phyloP scores from a whole-genome alignment of 2,797 vertebrate species.

The Acanthurus lineatus region DNA sequence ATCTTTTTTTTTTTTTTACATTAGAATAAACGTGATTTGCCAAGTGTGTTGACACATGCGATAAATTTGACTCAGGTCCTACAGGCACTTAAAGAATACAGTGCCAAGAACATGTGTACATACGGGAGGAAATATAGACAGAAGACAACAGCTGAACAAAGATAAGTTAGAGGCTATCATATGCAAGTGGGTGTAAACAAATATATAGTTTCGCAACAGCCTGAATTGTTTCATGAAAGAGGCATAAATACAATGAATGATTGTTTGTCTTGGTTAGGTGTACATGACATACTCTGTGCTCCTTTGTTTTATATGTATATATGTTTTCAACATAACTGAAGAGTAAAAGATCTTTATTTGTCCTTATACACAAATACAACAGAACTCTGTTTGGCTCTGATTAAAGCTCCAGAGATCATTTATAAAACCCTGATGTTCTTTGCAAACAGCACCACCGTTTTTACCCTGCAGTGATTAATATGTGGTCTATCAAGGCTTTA shows the following conservation, averaged over 20 bases:
- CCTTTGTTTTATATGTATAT: too few relatives aligned
- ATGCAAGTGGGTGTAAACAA: background rate
- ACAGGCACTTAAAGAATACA: background rate
- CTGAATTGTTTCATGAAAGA: background rate
- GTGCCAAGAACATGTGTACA: background rate
- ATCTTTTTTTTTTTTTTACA: background rate
- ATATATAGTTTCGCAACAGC: background rate
- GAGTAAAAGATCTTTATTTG: too few relatives aligned
- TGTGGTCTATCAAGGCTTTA: too few relatives aligned
- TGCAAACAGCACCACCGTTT: too few relatives aligned
- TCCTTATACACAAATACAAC: too few relatives aligned
- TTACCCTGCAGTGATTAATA: too few relatives aligned
- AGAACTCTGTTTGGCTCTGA: too few relatives aligned
- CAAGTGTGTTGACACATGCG: constrained; percentile 1
- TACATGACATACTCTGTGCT: too few relatives aligned
- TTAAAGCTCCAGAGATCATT: too few relatives aligned
- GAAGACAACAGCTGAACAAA: constrained; percentile 7
- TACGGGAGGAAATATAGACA: background rate
- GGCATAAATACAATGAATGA: background rate
- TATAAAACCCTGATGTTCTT: too few relatives aligned
- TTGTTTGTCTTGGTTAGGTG: background rate
- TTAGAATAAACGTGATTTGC: constrained; percentile 13
- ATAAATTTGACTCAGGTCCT: constrained; percentile 16
- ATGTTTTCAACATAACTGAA: too few relatives aligned
- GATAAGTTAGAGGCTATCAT: background rate